Evolutionary conservation across 2,113 vertebrate species (phyloP), one percentile per base, ranked within the genome.

Genomic region (Serranochromis macrocephalus): DNA sequence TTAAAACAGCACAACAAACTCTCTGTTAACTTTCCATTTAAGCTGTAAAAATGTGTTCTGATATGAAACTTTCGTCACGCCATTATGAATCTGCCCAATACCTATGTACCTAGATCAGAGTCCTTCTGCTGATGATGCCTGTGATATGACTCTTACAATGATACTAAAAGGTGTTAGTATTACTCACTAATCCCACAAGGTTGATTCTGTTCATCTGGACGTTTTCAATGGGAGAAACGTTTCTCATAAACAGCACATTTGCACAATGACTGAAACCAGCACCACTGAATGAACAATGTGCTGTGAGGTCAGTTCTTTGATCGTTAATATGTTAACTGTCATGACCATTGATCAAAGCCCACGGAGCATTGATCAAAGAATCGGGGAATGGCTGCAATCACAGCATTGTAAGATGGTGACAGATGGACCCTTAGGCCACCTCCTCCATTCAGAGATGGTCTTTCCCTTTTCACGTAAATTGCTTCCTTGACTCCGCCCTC

Each of bases 401-500:
- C 21, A 13, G 21, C 4, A 55, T 21, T 55, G 54, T 55, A 4
- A 55, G 21, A 55, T 55, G 21, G 21, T 26, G 11, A 57, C 12
- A 24, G 53, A 24, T 24, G 21, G 0, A 7, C 11, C 6, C 2
- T 3, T 1, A 0, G 53, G 53, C 11, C 11, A 4, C 53, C 19
- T 55, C 54, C 54, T 14, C 0, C 0, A 26, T 57, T 57, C 54
- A 57, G 21, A 14, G 21, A 26, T 14, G 54, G 21, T 55, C 54
- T 26, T 7, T 55, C 12, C 12, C 21, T 14, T 7, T 55, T 55
- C 21, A 55, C 2, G 2, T 55, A 0, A 55, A 55, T 24, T 21
- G 53, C 0, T 0, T 57, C 21, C 54, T 57, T 57, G 21, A 14
- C 54, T 26, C 54, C 4, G 2, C 11, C 2, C 21, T 55, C 53